Conservation (phyloP, 2,113 vertebrate genomes). For the Sorex fumeus region DNA sequence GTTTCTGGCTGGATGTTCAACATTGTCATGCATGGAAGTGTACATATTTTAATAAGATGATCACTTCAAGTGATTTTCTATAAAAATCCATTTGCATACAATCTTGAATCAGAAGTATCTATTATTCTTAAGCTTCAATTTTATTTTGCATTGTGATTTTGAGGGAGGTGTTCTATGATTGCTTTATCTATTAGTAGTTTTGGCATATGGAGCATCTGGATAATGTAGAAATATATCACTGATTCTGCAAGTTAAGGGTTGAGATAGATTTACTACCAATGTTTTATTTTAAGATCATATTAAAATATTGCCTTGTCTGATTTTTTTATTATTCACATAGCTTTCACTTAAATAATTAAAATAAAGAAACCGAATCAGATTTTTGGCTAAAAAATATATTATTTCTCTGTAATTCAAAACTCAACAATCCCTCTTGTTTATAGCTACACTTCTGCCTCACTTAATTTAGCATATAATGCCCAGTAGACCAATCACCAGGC, state of each 20-base stretch:
- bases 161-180: neutral
- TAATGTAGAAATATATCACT: neutral
- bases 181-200: neutral
- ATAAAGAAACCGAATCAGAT: neutral
- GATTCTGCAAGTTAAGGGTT: conserved; percentile 34
- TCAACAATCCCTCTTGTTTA: neutral
- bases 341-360: conserved; percentile 17
- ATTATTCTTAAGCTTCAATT: conserved; percentile 4
- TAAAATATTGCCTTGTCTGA: conserved; percentile 1
- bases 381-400: neutral
- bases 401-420: conserved; percentile 19
- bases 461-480: conserved; percentile 71
- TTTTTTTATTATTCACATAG: neutral
- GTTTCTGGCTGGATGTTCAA: neutral
- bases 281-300: conserved; percentile 45
- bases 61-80: neutral
- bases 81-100: neutral
- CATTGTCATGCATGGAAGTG: neutral
- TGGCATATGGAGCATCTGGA: neutral
- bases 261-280: conserved; percentile 35
- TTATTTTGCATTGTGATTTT: neutral
- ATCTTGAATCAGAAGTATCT: neutral
- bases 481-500: neutral
- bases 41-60: neutral
- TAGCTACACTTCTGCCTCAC: conserved; percentile 54